Evolutionary conservation across 2,113 vertebrate species (phyloP).

Genomic region (Mandrillus leucophaeus): DNA sequence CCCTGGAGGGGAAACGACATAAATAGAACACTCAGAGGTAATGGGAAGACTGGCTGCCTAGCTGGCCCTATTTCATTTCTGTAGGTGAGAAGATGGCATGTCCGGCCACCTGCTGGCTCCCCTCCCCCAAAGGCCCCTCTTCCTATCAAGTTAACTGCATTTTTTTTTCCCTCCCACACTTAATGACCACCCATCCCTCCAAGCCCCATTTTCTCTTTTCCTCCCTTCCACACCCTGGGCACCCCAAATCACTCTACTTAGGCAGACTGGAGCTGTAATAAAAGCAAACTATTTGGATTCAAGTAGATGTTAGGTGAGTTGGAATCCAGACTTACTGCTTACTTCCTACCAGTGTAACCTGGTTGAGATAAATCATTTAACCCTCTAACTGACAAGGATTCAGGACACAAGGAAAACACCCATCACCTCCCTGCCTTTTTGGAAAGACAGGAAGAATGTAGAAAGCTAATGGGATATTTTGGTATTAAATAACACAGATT

Average conservation of each 20-base stretch:
- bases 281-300: background rate
- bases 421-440: background rate
- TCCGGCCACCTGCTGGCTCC: background rate
- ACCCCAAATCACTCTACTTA: background rate
- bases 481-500: background rate
- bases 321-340: background rate
- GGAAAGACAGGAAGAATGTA: background rate
- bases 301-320: background rate
- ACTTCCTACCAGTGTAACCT: background rate
- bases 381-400: background rate
- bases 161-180: background rate
- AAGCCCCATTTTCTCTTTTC: background rate
- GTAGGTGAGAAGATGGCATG: background rate
- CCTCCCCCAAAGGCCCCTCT: background rate
- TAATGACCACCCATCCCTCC: background rate
- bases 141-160: background rate
- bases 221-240: background rate
- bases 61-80: background rate
- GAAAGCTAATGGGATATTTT: background rate
- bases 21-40: background rate
- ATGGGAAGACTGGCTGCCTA: background rate
- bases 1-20: too few species aligned
- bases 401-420: background rate
- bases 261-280: background rate
- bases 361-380: too few species aligned